These are phyloP conservation scores for Cephus runcator DNA, from an alignment of 2,888 invertebrate genomes.

Conservation along the genomic window DNA sequence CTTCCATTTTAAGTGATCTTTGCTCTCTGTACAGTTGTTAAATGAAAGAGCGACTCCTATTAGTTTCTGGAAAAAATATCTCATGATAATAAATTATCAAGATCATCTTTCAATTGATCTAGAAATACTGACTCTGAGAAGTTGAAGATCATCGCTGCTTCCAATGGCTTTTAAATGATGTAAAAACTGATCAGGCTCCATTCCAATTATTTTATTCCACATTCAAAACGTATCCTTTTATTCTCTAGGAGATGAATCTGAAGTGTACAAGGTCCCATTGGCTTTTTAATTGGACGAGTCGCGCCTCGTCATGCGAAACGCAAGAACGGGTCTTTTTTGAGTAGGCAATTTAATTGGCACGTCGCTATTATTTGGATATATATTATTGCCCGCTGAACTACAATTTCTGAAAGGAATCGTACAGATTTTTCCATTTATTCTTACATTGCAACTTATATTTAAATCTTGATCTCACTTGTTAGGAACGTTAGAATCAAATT, in stretches of 20 bases:
- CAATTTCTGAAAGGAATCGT: slow-evolving; percentile 32
- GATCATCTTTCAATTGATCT: background rate
- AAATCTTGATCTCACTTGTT: background rate
- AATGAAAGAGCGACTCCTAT: background rate
- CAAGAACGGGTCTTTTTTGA: background rate
- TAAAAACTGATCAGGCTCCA: slow-evolving; percentile 25
- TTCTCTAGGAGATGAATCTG: background rate
- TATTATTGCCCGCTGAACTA: slow-evolving; percentile 19
- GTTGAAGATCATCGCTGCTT: slow-evolving; percentile 23
- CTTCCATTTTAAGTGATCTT: background rate
- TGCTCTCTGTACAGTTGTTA: background rate
- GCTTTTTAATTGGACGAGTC: slow-evolving; percentile 22
- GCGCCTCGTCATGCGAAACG: background rate
- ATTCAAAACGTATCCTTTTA: background rate
- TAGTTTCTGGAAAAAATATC: background rate
- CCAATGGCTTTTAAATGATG: slow-evolving; percentile 26
- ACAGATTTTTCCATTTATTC: background rate
- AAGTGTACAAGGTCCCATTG: background rate
- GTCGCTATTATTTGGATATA: background rate
- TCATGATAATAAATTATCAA: background rate
- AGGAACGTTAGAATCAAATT: background rate
- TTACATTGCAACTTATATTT: background rate
- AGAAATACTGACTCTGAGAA: slow-evolving; percentile 37
- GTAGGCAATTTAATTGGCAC: background rate
- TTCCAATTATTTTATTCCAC: background rate